These are phyloP conservation scores for Mimumesa dahlbomi DNA, from an alignment of 2,888 invertebrate species.

Conservation along the genomic window DNA sequence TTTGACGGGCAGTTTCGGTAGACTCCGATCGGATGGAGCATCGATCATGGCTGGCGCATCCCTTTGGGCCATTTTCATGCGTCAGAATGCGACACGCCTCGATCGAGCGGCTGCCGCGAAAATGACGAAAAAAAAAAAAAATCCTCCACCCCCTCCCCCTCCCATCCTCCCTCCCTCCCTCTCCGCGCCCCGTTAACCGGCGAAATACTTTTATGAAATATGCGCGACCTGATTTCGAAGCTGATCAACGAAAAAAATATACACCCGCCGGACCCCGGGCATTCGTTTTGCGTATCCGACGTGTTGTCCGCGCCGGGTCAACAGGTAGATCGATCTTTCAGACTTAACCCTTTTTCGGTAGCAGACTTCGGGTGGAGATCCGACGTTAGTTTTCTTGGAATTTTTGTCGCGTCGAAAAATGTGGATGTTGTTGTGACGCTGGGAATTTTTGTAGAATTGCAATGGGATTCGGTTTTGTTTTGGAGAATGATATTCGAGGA, in stretches of 20 bases:
- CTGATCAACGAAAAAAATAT: neutral
- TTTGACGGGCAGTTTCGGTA: conserved; percentile 78
- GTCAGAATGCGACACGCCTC: conserved; percentile 75
- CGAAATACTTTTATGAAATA: conserved; percentile 14
- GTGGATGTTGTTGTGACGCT: too few relatives aligned
- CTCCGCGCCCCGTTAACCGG: conserved; percentile 21
- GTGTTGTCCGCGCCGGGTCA: neutral
- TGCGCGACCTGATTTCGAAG: conserved; percentile 15
- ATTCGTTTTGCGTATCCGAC: neutral
- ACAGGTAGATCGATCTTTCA: neutral
- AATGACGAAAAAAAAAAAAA: conserved; percentile 35
- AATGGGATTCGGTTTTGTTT: too few relatives aligned
- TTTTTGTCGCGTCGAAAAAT: too few relatives aligned
- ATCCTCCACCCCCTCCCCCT: too few relatives aligned
- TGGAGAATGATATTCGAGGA: too few relatives aligned
- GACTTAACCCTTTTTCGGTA: too few relatives aligned
- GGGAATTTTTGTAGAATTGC: too few relatives aligned
- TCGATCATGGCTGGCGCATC: conserved; percentile 78
- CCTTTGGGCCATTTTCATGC: conserved; percentile 80
- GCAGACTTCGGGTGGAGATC: too few relatives aligned
- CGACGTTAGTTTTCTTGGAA: too few relatives aligned
- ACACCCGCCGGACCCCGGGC: too few relatives aligned
- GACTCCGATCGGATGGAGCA: conserved; percentile 78
- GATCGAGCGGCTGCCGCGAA: conserved; percentile 52
- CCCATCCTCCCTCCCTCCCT: too few relatives aligned